Evolutionary conservation across 2,113 vertebrate genomes (phyloP).

Genomic region (Puma concolor): DNA sequence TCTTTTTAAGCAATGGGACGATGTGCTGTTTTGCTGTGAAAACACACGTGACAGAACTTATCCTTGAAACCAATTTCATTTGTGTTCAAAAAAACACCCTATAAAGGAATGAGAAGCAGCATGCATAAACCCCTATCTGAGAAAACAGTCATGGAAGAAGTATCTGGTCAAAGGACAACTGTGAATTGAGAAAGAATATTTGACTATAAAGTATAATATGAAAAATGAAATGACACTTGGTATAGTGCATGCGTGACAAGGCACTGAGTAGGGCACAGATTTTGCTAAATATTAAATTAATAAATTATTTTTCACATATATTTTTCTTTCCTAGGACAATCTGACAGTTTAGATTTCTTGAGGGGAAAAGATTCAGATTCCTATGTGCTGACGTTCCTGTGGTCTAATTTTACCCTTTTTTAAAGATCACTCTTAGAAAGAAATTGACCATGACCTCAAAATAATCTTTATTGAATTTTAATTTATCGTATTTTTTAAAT

Average conservation of each 20-base stretch:
- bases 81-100: slow-evolving; percentile 41
- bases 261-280: background rate
- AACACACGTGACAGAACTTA: background rate
- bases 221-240: background rate
- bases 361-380: background rate
- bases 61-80: background rate
- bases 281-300: slow-evolving; percentile 15
- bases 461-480: slow-evolving; percentile 10
- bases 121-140: background rate
- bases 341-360: background rate
- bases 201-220: background rate
- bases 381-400: background rate
- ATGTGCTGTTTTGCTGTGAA: background rate
- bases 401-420: background rate
- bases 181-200: background rate
- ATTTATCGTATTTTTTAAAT: background rate
- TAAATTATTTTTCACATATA: background rate
- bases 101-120: background rate
- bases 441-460: background rate
- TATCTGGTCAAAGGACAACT: background rate
- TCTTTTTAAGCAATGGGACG: background rate
- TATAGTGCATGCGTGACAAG: background rate
- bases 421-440: slow-evolving; percentile 15
- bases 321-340: background rate
- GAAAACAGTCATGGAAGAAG: background rate